These are phyloP conservation scores for Caenorhabditis latens DNA, from an alignment of 1,140 invertebrate genomes.

Conservation along the genomic window DNA sequence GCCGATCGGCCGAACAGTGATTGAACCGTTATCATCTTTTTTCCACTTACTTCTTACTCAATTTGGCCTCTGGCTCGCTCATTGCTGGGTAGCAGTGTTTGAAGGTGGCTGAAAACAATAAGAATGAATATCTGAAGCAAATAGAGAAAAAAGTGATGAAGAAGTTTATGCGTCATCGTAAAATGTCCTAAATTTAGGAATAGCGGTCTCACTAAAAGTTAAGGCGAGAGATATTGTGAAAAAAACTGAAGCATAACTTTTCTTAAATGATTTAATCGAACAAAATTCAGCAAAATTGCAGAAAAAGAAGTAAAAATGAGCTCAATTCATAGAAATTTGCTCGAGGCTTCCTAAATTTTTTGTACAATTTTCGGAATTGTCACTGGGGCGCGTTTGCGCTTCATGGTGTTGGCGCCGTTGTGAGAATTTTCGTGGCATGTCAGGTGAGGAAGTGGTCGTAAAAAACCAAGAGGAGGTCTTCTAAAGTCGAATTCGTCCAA, in stretches of 20 bases:
- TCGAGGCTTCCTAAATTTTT: constrained; percentile 16
- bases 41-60: constrained; percentile 53
- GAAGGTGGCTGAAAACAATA: neutral
- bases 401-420: neutral
- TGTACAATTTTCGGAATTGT: neutral
- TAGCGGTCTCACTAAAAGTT: too few species aligned
- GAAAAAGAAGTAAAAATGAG: neutral
- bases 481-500: neutral
- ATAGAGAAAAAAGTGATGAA: too few species aligned
- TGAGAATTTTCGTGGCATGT: neutral
- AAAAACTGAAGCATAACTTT: too few species aligned
- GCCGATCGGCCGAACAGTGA: constrained; percentile 27
- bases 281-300: too few species aligned
- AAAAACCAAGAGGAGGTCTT: neutral
- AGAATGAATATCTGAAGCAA: neutral
- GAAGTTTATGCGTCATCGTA: neutral
- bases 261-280: too few species aligned
- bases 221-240: too few species aligned
- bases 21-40: constrained; percentile 18
- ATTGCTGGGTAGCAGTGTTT: neutral
- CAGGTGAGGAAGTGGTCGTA: too few species aligned
- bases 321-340: neutral
- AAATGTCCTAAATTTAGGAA: too few species aligned
- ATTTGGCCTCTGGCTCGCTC: constrained; percentile 49
- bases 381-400: constrained; percentile 13